These are phyloP conservation scores for Drosophila meridionalis DNA, from an alignment of 2,888 invertebrate species.

Conservation along the genomic window DNA sequence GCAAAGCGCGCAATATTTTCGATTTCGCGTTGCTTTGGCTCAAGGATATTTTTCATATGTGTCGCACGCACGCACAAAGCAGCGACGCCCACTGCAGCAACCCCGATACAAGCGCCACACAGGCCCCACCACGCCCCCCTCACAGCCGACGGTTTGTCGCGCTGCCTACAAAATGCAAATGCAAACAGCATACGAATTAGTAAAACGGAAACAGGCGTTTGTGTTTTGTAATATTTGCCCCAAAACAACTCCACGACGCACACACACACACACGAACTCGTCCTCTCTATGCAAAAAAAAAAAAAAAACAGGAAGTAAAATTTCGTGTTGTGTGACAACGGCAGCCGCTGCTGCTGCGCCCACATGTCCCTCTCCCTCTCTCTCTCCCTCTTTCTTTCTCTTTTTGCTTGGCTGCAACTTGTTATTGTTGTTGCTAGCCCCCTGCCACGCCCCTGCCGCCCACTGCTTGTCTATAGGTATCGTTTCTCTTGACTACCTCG, in stretches of 20 bases:
- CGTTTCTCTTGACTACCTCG: neutral
- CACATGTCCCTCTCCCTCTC: conserved; percentile 11
- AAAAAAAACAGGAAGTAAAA: conserved; percentile 54
- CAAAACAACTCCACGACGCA: conserved; percentile 59
- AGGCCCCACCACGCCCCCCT: neutral
- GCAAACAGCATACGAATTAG: conserved; percentile 82
- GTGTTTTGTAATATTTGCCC: conserved; percentile 80
- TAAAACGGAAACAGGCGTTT: conserved; percentile 80
- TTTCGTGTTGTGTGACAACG: conserved; percentile 60
- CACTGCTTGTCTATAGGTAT: conserved; percentile 15
- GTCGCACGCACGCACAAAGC: conserved; percentile 74
- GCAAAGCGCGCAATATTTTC: conserved; percentile 70
- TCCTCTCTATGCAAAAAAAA: conserved; percentile 39
- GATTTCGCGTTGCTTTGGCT: conserved; percentile 69
- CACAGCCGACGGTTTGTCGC: conserved; percentile 5
- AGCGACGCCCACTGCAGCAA: conserved; percentile 27
- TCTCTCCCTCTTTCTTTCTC: conserved; percentile 13
- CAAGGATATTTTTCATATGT: conserved; percentile 78
- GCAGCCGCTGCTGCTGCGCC: conserved; percentile 20
- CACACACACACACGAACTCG: conserved; percentile 14
- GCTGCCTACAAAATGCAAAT: conserved; percentile 75
- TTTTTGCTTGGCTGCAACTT: conserved; percentile 25
- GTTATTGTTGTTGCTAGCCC: conserved; percentile 13
- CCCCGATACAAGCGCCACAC: neutral
- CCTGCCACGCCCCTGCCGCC: neutral